Evolutionary conservation across 2,888 invertebrate genomes (phyloP).

Genomic region (Antitype chi): DNA sequence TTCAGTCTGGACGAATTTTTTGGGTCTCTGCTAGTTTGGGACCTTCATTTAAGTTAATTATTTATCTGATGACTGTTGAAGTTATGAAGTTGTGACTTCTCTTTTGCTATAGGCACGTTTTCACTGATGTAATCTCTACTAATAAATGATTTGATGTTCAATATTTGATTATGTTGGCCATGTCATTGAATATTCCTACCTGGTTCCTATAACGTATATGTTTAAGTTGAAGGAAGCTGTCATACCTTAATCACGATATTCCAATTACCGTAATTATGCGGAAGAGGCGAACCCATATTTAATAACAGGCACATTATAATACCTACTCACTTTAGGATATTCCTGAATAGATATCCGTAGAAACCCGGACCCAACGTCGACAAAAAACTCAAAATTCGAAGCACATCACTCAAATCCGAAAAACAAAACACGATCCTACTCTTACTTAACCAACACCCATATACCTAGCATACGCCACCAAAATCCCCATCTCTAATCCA

Average conservation of each 20-base stretch:
- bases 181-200: background rate
- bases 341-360: background rate
- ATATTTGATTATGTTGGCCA: background rate
- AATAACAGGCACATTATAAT: slow-evolving; percentile 16
- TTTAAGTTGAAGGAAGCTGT: background rate
- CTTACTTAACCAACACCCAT: background rate
- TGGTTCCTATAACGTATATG: background rate
- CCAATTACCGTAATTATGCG: slow-evolving; percentile 5
- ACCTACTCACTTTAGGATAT: background rate
- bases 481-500: slow-evolving; percentile 25
- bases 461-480: slow-evolving; percentile 38
- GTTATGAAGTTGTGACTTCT: background rate
- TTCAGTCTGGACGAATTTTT: slow-evolving; percentile 26
- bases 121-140: background rate
- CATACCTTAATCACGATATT: slow-evolving; percentile 23
- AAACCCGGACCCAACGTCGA: background rate
- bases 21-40: background rate
- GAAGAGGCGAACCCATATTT: background rate
- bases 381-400: background rate
- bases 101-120: background rate
- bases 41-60: slow-evolving; percentile 13
- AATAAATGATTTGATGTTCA: background rate
- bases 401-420: background rate
- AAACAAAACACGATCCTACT: slow-evolving; percentile 30
- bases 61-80: background rate